Evolutionary conservation across 2,888 invertebrate species (phyloP).

Genomic region (Branchellion lobata): DNA sequence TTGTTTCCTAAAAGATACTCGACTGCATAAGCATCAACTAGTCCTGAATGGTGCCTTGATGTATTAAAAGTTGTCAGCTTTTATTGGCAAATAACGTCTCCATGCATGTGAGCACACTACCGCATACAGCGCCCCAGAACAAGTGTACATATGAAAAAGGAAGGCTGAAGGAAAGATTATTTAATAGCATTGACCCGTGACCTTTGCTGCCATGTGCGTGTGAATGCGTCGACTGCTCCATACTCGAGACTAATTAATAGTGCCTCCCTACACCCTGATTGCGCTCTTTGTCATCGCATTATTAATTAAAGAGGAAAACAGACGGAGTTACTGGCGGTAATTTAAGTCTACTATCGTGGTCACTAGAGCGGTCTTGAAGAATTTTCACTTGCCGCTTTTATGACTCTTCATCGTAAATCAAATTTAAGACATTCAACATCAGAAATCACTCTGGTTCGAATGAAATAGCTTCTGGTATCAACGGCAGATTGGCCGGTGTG

Average conservation of each 20-base stretch:
- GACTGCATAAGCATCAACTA: too few species aligned
- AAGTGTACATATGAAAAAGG: conserved; percentile 4
- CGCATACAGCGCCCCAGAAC: background rate
- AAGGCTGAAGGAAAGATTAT: background rate
- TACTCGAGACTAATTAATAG: background rate
- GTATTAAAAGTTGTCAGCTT: conserved; percentile 1
- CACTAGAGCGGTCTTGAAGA: background rate
- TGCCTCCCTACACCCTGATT: background rate
- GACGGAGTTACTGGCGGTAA: background rate
- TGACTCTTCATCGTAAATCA: background rate
- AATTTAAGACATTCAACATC: background rate
- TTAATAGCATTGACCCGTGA: conserved; percentile 5
- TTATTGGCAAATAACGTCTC: background rate
- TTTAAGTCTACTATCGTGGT: too few species aligned
- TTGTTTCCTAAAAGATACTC: too few species aligned
- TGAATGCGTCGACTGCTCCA: background rate
- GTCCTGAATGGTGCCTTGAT: too few species aligned
- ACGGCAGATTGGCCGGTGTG: background rate
- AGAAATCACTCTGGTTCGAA: background rate
- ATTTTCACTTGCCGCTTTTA: background rate
- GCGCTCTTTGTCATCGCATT: background rate
- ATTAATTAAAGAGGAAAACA: conserved; percentile 4
- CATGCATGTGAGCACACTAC: too few species aligned
- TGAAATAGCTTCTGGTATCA: background rate
- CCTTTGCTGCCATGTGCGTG: background rate